These are phyloP conservation scores for Calliscelio sp. DNA, from an alignment of 2,888 invertebrate species.

Conservation along the genomic window DNA sequence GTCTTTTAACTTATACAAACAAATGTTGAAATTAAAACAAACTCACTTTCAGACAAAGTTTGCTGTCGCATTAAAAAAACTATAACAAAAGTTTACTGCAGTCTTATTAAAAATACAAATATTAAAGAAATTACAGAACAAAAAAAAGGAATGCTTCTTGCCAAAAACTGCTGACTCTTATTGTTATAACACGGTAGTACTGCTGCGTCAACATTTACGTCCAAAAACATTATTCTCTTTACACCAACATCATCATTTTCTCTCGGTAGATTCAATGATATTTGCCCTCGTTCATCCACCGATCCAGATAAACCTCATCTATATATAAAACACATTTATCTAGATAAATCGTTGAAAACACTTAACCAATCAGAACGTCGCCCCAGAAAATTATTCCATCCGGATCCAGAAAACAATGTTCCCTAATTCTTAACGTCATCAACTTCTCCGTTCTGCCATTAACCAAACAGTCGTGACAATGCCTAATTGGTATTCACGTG, in stretches of 20 bases:
- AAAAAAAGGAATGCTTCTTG: neutral
- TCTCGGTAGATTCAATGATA: neutral
- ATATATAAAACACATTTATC: neutral
- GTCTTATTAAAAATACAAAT: too few species aligned
- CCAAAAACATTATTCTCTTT: neutral
- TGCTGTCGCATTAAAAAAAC: too few species aligned
- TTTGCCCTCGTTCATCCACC: neutral
- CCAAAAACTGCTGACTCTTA: neutral
- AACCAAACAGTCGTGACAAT: neutral
- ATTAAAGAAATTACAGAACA: neutral
- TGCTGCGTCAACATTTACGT: neutral
- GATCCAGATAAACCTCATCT: neutral
- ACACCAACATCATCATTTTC: neutral
- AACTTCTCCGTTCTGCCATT: neutral
- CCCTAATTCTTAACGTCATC: neutral
- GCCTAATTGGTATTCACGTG: slow-evolving; percentile 20
- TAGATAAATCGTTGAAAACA: neutral
- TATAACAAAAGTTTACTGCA: too few species aligned
- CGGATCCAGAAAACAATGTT: neutral
- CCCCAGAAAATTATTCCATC: neutral
- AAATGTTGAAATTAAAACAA: neutral
- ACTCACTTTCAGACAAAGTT: neutral
- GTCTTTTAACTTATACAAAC: too few species aligned
- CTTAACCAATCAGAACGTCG: neutral
- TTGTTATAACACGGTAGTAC: neutral